A percentile compares a stretch with the other conserved stretches of the same genome.
These are phyloP conservation scores for Spodoptera litura DNA, from an alignment of 1,140 invertebrate species.

Conservation along the genomic window DNA sequence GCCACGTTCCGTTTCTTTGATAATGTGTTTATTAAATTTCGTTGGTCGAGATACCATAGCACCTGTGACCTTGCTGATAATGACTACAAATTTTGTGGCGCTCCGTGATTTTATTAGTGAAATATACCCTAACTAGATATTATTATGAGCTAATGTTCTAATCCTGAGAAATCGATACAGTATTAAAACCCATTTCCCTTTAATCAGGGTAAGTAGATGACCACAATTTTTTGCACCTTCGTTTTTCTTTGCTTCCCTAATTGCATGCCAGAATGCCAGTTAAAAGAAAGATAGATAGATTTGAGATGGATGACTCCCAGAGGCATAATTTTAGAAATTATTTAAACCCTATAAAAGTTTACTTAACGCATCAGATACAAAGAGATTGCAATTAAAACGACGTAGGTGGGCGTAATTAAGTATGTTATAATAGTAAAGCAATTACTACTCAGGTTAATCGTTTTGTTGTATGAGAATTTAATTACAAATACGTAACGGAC, in stretches of 20 bases:
- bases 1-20: neutral
- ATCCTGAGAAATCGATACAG: too few relatives aligned
- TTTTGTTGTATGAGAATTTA: neutral
- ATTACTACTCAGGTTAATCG: conserved; percentile 16
- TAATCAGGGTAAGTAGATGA: too few relatives aligned
- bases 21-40: neutral
- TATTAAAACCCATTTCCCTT: too few relatives aligned
- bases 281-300: too few relatives aligned
- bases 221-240: too few relatives aligned
- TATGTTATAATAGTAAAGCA: neutral
- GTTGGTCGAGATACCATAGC: neutral
- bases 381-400: neutral
- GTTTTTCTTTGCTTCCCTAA: too few relatives aligned
- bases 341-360: too few relatives aligned
- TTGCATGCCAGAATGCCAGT: too few relatives aligned
- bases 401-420: neutral
- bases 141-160: too few relatives aligned
- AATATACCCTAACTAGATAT: too few relatives aligned
- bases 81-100: conserved; percentile 18
- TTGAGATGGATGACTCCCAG: too few relatives aligned
- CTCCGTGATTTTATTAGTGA: conserved; percentile 1
- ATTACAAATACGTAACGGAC: conserved; percentile 28
- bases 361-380: neutral
- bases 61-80: conserved; percentile 33
- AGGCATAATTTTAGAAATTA: too few relatives aligned